Percentiles rank a stretch among this genome's conserved stretches.
These are phyloP conservation scores for Aphidius gifuensis DNA, from an alignment of 1,140 invertebrate species.

Conservation along the genomic window DNA sequence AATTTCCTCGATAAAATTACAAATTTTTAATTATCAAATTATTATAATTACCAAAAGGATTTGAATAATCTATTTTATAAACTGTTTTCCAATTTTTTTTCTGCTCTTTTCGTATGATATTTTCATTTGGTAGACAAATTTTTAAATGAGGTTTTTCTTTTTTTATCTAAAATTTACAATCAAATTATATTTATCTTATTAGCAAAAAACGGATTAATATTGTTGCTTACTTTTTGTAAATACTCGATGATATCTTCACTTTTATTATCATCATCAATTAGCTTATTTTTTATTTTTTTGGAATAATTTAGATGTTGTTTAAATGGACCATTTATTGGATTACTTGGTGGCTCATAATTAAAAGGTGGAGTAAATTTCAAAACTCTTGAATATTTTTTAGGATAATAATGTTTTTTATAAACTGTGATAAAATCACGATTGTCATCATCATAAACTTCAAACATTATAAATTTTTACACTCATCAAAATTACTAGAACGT, in stretches of 20 bases:
- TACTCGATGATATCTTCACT: constrained; percentile 27
- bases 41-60: constrained; percentile 23
- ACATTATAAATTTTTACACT: too few relatives aligned
- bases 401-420: constrained; percentile 32
- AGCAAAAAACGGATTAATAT: constrained; percentile 4
- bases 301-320: constrained; percentile 30
- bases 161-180: constrained; percentile 27
- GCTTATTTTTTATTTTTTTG: neutral
- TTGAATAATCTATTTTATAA: constrained; percentile 34
- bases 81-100: constrained; percentile 25
- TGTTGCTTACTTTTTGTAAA: constrained; percentile 28
- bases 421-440: constrained; percentile 36
- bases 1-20: neutral
- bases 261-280: constrained; percentile 13
- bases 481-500: constrained; percentile 33
- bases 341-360: constrained; percentile 23
- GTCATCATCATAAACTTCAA: constrained; percentile 27
- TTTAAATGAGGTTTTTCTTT: constrained; percentile 28
- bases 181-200: neutral
- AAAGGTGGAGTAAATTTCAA: constrained; percentile 15
- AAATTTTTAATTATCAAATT: neutral
- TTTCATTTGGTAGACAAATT: constrained; percentile 31
- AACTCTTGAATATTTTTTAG: constrained; percentile 15
- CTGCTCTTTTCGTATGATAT: constrained; percentile 28
- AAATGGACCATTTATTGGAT: constrained; percentile 33